Conservation (phyloP, 2,888 invertebrate genomes). For the Nemurella pictetii region DNA sequence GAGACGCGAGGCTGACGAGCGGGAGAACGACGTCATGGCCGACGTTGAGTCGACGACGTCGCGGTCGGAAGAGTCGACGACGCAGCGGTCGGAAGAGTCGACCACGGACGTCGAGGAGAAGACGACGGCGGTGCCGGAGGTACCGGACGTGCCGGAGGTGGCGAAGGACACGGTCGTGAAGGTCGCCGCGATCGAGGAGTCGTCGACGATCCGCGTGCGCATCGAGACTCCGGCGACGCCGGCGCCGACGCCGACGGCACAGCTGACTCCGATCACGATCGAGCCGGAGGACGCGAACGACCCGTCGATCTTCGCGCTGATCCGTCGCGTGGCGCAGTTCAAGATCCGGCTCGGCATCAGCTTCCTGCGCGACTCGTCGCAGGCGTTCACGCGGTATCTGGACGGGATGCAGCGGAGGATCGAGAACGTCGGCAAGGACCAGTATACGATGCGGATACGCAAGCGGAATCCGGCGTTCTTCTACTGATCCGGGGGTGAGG, state of each 20-base stretch:
- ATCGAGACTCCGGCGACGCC: conserved; percentile 37
- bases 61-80: conserved; percentile 11
- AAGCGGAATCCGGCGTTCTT: conserved; percentile 20
- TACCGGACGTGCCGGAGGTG: neutral
- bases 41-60: conserved; percentile 33
- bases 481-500: neutral
- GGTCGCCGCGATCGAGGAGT: conserved; percentile 28
- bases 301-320: conserved; percentile 59
- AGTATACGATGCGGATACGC: conserved; percentile 10
- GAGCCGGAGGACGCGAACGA: conserved; percentile 37
- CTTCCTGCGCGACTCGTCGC: conserved; percentile 68
- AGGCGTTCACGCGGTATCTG: conserved; percentile 67
- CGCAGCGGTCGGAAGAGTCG: neutral
- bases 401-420: conserved; percentile 58
- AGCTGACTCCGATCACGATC: conserved; percentile 37
- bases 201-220: no score
- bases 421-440: conserved; percentile 12
- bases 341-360: conserved; percentile 70
- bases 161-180: neutral
- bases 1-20: conserved; percentile 45
- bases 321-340: conserved; percentile 67
- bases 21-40: conserved; percentile 52
- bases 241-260: conserved; percentile 27
- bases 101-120: neutral
- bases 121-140: neutral